These are phyloP conservation scores for Dryococelus australis DNA, from an alignment of 2,888 invertebrate genomes.

Conservation along the genomic window DNA sequence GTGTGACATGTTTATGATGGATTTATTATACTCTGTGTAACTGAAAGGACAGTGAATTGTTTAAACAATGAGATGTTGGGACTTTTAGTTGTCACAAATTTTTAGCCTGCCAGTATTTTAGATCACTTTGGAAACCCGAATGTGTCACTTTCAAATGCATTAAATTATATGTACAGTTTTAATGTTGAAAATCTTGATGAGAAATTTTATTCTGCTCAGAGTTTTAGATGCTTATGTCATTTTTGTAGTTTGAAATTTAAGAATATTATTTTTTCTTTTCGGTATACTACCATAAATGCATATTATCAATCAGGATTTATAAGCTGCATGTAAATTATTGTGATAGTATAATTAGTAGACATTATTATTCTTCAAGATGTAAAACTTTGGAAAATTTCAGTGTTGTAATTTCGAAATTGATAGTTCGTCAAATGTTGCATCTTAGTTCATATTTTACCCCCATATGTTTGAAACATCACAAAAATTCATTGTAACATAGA, in stretches of 20 bases:
- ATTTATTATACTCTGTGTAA: neutral
- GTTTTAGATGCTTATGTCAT: neutral
- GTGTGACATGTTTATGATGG: neutral
- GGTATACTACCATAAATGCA: neutral
- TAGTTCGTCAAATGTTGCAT: neutral
- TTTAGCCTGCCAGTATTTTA: conserved; percentile 6
- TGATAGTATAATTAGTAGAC: neutral
- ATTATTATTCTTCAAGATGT: neutral
- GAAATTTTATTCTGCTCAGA: neutral
- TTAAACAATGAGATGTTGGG: neutral
- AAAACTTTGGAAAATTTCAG: neutral
- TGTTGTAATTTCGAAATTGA: neutral
- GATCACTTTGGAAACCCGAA: neutral
- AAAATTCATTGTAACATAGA: neutral
- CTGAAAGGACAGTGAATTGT: neutral
- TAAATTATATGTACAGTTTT: conserved; percentile 6
- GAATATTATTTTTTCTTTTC: neutral
- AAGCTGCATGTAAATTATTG: neutral
- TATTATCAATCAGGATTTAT: neutral
- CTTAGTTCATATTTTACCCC: neutral
- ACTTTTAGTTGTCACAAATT: neutral
- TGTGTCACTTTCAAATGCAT: neutral
- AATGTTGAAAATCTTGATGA: neutral
- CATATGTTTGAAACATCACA: neutral
- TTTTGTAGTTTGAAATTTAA: neutral